phyloP scores from a whole-genome alignment of 2,113 vertebrate species.

The Rhynchopsitta pachyrhyncha region DNA sequence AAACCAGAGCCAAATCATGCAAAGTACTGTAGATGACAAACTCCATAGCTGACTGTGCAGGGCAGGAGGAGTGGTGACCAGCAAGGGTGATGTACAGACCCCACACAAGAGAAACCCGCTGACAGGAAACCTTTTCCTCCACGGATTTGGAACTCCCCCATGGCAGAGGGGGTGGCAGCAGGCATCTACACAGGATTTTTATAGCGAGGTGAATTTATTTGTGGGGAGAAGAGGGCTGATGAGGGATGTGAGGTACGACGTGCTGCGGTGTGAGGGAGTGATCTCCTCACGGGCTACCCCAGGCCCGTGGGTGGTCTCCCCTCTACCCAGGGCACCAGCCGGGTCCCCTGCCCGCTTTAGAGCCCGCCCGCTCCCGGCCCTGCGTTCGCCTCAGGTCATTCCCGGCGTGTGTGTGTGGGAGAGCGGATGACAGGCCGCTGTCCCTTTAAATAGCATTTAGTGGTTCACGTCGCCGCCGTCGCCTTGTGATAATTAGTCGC shows the following conservation, averaged over 20 bases:
- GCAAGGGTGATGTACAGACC: background rate
- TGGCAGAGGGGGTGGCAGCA: background rate
- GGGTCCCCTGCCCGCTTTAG: no score
- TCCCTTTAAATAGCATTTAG: constrained; percentile 27
- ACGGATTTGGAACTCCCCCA: background rate
- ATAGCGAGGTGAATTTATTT: background rate
- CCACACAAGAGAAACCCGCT: background rate
- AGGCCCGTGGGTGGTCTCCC: background rate
- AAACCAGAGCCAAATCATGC: background rate
- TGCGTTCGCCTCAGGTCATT: background rate
- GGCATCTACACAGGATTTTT: background rate
- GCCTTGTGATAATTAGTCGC: background rate
- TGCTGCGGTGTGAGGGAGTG: no score
- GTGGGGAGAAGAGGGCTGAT: no score
- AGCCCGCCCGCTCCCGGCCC: background rate
- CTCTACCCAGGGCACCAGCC: no score
- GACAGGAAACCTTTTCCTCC: background rate
- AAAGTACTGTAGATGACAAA: rapidly evolving
- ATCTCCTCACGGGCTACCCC: background rate
- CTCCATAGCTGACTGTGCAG: background rate
- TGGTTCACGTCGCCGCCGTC: constrained; percentile 61
- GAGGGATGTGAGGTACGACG: background rate
- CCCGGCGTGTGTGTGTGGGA: rapidly evolving
- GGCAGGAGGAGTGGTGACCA: background rate
- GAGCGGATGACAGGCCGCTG: background rate